These are phyloP conservation scores for Opisthocomus hoazin DNA, from an alignment of 2,113 vertebrate species.

Conservation along the genomic window DNA sequence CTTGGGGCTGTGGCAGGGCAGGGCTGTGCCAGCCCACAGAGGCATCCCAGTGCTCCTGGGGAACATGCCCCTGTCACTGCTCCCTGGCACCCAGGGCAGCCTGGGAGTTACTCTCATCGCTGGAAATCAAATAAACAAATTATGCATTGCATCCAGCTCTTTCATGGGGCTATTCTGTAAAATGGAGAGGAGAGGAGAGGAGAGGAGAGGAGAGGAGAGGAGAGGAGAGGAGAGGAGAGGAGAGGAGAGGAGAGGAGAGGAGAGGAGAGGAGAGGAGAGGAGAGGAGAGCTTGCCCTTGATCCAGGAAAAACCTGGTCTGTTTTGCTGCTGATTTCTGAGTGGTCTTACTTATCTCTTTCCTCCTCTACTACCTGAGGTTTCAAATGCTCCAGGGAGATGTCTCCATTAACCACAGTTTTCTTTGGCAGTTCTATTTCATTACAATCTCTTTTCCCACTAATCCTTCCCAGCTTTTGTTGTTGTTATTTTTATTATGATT, in stretches of 20 bases:
- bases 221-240: neutral
- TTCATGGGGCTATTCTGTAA: neutral
- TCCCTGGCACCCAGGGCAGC: neutral
- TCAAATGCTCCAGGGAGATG: slow-evolving; percentile 11
- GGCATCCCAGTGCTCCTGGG: rapidly evolving
- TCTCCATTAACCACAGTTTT: slow-evolving; percentile 54
- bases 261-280: neutral
- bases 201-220: neutral
- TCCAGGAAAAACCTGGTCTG: neutral
- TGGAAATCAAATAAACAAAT: neutral
- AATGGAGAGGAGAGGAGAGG: no score
- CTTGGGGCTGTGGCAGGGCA: rapidly evolving
- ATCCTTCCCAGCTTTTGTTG: slow-evolving; percentile 20
- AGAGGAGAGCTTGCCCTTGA: neutral
- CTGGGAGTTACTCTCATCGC: neutral
- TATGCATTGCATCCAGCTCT: neutral
- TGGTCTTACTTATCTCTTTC: slow-evolving; percentile 39
- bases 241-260: no score
- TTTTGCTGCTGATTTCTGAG: slow-evolving; percentile 14
- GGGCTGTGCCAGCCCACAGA: neutral
- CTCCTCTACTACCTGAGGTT: slow-evolving; percentile 51
- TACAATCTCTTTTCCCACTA: neutral
- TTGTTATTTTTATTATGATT: slow-evolving; percentile 16
- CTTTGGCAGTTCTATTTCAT: slow-evolving; percentile 49
- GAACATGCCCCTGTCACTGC: rapidly evolving